Percentiles rank a stretch among this genome's conserved stretches.
phyloP scores from a whole-genome alignment of 2,888 invertebrate genomes.

The Diarsia dahlii region DNA sequence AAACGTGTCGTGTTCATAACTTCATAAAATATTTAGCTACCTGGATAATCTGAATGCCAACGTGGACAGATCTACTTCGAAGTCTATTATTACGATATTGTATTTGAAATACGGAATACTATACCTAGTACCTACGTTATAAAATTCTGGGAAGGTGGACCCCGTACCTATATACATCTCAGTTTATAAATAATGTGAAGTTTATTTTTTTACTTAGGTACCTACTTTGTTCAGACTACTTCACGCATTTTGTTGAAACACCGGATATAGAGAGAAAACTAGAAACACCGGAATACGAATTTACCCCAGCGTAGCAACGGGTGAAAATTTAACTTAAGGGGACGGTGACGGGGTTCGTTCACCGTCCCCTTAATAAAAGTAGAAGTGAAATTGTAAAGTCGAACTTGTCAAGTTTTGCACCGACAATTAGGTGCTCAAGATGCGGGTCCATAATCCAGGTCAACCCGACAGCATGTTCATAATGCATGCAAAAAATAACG shows the following conservation, averaged over 20 bases:
- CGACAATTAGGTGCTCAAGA: background rate
- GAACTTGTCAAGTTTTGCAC: slow-evolving; percentile 1
- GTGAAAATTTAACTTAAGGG: background rate
- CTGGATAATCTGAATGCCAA: background rate
- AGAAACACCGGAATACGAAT: background rate
- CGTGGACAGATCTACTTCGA: background rate
- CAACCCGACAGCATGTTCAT: slow-evolving; percentile 1
- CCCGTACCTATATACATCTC: background rate
- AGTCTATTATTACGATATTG: background rate
- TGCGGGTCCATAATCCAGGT: slow-evolving; percentile 9
- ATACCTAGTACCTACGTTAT: too few species aligned
- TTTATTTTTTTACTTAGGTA: background rate
- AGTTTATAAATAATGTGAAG: background rate
- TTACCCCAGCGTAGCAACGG: background rate
- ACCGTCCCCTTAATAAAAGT: background rate
- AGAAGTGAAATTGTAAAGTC: background rate
- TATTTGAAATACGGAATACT: background rate
- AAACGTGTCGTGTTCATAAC: slow-evolving; percentile 9
- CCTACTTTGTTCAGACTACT: background rate
- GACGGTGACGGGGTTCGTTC: too few species aligned
- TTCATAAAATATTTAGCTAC: background rate
- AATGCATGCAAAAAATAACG: slow-evolving; percentile 2
- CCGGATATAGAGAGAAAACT: background rate
- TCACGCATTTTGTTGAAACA: background rate
- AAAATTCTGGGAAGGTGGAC: background rate